Percentiles rank a stretch among this genome's conserved stretches.
Conservation (phyloP, 2,113 vertebrate species). For the Myrmecophaga tridactyla region DNA sequence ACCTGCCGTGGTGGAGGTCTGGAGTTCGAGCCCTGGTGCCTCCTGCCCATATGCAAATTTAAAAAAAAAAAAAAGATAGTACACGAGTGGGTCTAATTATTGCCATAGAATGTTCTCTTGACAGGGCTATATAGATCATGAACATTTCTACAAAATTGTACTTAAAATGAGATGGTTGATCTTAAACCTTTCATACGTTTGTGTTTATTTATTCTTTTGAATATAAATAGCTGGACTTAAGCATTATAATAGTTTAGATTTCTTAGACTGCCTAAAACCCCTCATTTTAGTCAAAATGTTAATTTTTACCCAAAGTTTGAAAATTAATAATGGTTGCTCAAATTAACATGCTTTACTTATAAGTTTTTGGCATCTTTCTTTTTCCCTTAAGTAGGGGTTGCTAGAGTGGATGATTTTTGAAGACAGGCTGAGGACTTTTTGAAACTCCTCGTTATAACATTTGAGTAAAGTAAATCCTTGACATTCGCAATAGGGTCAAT, state of each 20-base stretch:
- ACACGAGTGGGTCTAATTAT: not conserved
- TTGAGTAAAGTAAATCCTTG: no score
- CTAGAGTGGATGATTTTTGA: not conserved
- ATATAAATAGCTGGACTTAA: not conserved
- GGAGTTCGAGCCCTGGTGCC: no score
- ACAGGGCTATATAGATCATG: not conserved
- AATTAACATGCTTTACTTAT: no score
- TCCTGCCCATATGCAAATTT: no score
- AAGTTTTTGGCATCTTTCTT: conserved; percentile 22
- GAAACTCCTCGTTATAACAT: no score
- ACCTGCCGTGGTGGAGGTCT: no score
- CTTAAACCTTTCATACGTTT: not conserved
- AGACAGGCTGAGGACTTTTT: no score
- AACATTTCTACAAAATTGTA: not conserved
- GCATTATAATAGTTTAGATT: no score
- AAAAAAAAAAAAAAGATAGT: no score
- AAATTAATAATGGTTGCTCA: conserved; percentile 19
- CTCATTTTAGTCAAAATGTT: not conserved
- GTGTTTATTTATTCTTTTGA: not conserved
- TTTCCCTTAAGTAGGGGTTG: not conserved
- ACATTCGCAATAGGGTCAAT: no score
- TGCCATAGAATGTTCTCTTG: not conserved
- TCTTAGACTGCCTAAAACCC: no score
- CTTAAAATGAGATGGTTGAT: conserved; percentile 14
- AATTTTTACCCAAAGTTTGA: not conserved